phyloP scores from a whole-genome alignment of 2,797 vertebrate genomes.

The Sebastes hubbsi region DNA sequence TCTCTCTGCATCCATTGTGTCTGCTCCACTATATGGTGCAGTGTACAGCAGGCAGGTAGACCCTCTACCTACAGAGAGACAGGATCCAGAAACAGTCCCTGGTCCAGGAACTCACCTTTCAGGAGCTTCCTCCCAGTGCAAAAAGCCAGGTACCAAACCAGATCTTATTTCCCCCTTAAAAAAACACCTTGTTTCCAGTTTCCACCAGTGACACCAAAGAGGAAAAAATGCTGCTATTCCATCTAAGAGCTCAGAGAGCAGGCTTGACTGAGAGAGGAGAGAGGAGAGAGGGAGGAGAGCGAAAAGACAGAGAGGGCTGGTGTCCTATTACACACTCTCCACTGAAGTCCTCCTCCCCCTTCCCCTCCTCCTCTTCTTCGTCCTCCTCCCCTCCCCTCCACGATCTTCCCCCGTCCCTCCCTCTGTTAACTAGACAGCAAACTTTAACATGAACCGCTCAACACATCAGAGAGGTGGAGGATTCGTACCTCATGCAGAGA shows the following conservation, averaged over 20 bases:
- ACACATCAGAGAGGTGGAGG: conserved; percentile 37
- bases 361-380: conserved; percentile 14
- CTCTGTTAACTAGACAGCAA: conserved; percentile 71
- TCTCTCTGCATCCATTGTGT: conserved; percentile 38
- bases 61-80: neutral
- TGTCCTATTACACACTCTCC: conserved; percentile 84
- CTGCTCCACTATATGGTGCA: neutral
- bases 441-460: conserved; percentile 49
- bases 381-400: conserved; percentile 34
- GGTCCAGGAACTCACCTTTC: conserved; percentile 63
- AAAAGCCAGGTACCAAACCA: conserved; percentile 6
- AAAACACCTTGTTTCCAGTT: conserved; percentile 51
- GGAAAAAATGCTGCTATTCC: conserved; percentile 74
- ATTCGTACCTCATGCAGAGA: conserved; percentile 18
- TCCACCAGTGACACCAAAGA: conserved; percentile 47
- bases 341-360: conserved; percentile 65
- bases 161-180: neutral
- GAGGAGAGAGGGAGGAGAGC: conserved; percentile 61
- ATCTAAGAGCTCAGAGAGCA: conserved; percentile 70
- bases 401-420: conserved; percentile 33
- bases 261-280: conserved; percentile 68
- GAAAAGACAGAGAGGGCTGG: conserved; percentile 77
- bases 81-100: neutral
- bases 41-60: conserved; percentile 44
- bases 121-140: conserved; percentile 23